Conservation (phyloP, 2,113 vertebrate species). For the Calonectris borealis region DNA sequence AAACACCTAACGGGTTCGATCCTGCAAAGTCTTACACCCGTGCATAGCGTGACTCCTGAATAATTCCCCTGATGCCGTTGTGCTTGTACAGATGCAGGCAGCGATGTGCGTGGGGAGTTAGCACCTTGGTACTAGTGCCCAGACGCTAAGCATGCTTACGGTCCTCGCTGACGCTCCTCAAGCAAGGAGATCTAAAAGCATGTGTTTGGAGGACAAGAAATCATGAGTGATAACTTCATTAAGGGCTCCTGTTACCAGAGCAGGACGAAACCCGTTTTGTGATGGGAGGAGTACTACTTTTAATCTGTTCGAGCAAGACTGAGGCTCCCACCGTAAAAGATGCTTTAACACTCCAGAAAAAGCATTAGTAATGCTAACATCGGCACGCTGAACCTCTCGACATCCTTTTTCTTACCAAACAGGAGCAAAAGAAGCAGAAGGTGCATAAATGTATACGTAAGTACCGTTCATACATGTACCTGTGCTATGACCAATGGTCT, state of each 20-base stretch:
- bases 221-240: background rate
- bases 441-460: background rate
- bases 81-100: background rate
- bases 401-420: background rate
- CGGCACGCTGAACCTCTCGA: background rate
- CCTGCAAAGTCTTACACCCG: background rate
- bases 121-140: background rate
- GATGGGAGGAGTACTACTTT: background rate
- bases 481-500: background rate
- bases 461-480: background rate
- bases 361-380: slow-evolving; percentile 16
- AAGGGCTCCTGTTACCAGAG: background rate
- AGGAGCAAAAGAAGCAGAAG: background rate
- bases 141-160: rapidly evolving
- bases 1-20: background rate
- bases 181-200: background rate
- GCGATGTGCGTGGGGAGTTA: background rate
- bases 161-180: background rate
- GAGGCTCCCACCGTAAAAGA: background rate
- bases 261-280: background rate
- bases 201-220: background rate
- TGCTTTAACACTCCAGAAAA: background rate
- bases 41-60: background rate
- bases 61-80: background rate
- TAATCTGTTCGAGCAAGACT: background rate